Evolutionary conservation across 2,888 invertebrate species (phyloP), one percentile per base, ranked within the genome.

Genomic region (Thymelicus lineola): DNA sequence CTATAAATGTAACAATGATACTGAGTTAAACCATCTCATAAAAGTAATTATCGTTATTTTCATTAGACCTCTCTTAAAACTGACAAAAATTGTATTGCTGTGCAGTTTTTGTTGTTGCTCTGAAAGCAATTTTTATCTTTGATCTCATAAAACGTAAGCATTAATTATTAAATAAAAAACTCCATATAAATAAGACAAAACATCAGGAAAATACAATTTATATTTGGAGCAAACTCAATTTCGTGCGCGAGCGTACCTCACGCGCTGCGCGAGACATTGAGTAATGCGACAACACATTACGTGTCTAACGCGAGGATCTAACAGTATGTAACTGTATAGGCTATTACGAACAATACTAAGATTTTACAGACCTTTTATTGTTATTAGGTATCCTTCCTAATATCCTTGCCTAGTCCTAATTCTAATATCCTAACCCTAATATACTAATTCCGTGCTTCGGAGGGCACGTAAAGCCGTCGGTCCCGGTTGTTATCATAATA

Each of bases 241-340:
- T 57, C 38, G 65, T 57, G 65, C 20, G n/a, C 55, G 65, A 65
- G n/a, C 20, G 20, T 55, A 55, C 65, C 42, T 65, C 17, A 62
- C 62, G 63, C 64, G 50, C 76, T 86, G 86, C 75, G 79, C 74
- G 78, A 74, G 88, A 88, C 88, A 77, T 83, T 86, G 86, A 88
- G 76, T 85, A 86, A 88, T 87, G 86, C 78, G 81, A 74, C 76
- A 72, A 73, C 76, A 78, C 79, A 80, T 84, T 80, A 79, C 80
- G 69, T 72, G 66, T 66, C 50, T 60, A 66, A 60, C 42, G 38
- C 46, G 57, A 46, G 64, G 50, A 60, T 53, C 69, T 67, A 55
- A 66, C 57, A 64, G 20, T 58, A 6, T 3, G 35, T 57, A 20
- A 57, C 57, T 57, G 7, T 57, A 1, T 36, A 9, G 36, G 5